Conservation (phyloP, 2,888 invertebrate genomes). For the Lobophora halterata region DNA sequence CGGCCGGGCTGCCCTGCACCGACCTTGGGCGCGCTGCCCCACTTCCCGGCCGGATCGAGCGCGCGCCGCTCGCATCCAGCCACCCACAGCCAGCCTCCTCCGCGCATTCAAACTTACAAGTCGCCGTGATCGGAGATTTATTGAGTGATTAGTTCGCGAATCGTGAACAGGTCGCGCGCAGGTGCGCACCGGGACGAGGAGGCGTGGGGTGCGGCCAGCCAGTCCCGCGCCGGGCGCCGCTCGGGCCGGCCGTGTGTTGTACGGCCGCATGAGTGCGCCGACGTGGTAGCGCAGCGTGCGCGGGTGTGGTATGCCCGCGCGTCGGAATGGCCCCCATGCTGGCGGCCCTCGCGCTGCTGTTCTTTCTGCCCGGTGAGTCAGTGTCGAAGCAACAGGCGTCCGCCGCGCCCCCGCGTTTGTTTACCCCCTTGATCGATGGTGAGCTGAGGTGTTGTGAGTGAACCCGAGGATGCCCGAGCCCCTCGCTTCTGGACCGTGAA, state of each 20-base stretch:
- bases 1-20: conserved; percentile 25
- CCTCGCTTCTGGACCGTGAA: conserved; percentile 16
- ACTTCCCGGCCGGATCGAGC: conserved; percentile 23
- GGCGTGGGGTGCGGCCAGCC: conserved; percentile 39
- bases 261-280: conserved; percentile 73
- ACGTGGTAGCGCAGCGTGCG: conserved; percentile 77
- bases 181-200: conserved; percentile 56
- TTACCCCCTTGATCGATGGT: conserved; percentile 56
- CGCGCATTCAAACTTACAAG: conserved; percentile 23
- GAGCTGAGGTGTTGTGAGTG: conserved; percentile 72
- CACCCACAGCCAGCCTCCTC: conserved; percentile 20
- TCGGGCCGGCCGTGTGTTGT: conserved; percentile 63
- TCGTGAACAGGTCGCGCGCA: conserved; percentile 44
- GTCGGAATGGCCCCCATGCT: conserved; percentile 72
- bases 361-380: conserved; percentile 75
- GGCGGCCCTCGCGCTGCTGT: conserved; percentile 73
- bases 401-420: conserved; percentile 63
- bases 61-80: conserved; percentile 22
- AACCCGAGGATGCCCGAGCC: conserved; percentile 25
- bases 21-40: conserved; percentile 31
- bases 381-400: conserved; percentile 66
- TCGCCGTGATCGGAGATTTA: conserved; percentile 29
- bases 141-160: conserved; percentile 37
- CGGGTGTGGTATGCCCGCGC: conserved; percentile 80
- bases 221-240: conserved; percentile 74